Evolutionary conservation across 2,797 vertebrate genomes (phyloP), one percentile per base, ranked within the genome.

Genomic region (Uromys caudimaculatus): DNA sequence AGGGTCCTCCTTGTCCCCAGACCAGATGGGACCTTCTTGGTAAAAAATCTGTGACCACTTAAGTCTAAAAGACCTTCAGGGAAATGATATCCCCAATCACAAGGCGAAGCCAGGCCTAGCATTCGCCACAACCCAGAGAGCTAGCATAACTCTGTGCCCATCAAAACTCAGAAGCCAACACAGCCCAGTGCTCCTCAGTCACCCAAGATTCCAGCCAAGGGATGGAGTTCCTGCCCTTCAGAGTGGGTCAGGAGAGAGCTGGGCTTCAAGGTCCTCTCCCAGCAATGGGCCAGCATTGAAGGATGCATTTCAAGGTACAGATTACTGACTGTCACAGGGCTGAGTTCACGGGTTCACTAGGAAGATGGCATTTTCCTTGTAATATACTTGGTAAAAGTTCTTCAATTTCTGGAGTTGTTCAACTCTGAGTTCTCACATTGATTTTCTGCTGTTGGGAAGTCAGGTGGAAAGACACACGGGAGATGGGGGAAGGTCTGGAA

Each of bases 221-320:
- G 27, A 24, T 12, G 16, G n/a, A 16, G 56, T 2, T 60, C 67
- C 69, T 13, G 4, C 0, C 47, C n/a, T 81, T 41, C 58, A 64
- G 58, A 41, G 4, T 38, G 21, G 47, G 32, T 73, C 29, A 76
- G 4, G 6, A 24, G 3, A 10, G 32, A 7, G 7, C 13, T 35
- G n/a, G 11, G 35, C 29, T 35, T 32, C 2, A 64, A 47, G 7
- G 56, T 32, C 81, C 35, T 14, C 27, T 86, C n/a, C 23, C 23
- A 21, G 1, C n/a, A n/a, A 8, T 1, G 1, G 50, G 10, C 14
- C 38, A n/a, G 2, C 23, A 23, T 1, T 7, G 1, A 13, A 38
- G 79, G 13, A 56, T 35, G 3, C 4, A 4, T 0, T n/a, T 27
- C 14, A 5, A 10, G 27, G 11, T 13, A 4, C 1, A 29, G 6